Base-by-base conservation (phyloP, 92 coral and sea anemone species). In the Porites rus region DNA sequence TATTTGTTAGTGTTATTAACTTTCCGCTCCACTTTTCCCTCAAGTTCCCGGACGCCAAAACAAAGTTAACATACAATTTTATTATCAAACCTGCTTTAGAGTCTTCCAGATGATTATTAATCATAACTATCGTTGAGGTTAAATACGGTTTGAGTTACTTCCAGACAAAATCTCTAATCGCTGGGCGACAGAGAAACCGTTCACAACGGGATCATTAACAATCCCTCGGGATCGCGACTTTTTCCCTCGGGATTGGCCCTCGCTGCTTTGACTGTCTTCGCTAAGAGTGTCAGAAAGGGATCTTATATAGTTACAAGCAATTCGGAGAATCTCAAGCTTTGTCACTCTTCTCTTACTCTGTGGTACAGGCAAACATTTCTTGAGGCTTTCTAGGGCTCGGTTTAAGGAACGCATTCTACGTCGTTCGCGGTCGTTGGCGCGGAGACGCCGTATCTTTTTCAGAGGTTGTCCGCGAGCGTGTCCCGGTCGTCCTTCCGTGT, bases 401-500 rank as follows among this genome's bases (percentile, higher is more conserved):
- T 97, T 97, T 56, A 97, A 80, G 5, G 99, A 97, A 28, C 94
- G 78, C 99, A 97, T 97, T 58, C 99, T 91, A 16, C 99, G 87
- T 1, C 99, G 89, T 74, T 97, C 99, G 11, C 99, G 97, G 60
- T 97, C 99, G 91, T 97, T 97, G 69, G 99, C 99, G 76, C 99
- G 99, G 73, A 95, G 95, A 74, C 99, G 92, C n/a, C 99, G 94
- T 24, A 97, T 90, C 85, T 97, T 92, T 87, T 97, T 97, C 87
- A 97, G 79, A 5, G 99, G 99, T 62, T 95, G 97, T 71, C 86
- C 87, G n/a, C 92, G 93, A 73, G 82, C 87, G 59, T 77, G 87
- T 68, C 93, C 82, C 50, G 84, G 61, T 62, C 85, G 87, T 10
- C 58, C 61, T 72, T 84, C 90, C 79, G 51, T 84, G 91, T 90